Conservation (phyloP, 2,113 vertebrate genomes). For the Paedocypris sp. region DNA sequence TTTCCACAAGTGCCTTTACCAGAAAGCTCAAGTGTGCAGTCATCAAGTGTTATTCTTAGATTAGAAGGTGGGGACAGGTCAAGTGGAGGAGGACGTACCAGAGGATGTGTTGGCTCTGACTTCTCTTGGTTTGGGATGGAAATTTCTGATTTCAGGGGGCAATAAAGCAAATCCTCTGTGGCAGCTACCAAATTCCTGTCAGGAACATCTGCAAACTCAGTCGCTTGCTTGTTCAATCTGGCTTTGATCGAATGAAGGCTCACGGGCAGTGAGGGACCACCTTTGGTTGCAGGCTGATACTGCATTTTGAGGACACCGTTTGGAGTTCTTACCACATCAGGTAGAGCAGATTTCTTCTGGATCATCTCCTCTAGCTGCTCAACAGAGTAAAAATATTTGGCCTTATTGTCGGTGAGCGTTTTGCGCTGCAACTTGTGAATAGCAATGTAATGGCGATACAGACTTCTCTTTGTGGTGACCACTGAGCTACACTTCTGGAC, state of each 20-base stretch:
- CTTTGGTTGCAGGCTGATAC: slow-evolving; percentile 44
- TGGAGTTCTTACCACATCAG: slow-evolving; percentile 30
- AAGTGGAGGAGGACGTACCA: slow-evolving; percentile 49
- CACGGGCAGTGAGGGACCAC: slow-evolving; percentile 37
- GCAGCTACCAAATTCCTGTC: slow-evolving; percentile 49
- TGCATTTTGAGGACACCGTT: slow-evolving; percentile 55
- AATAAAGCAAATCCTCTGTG: slow-evolving; percentile 55
- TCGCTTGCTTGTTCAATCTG: slow-evolving; percentile 29
- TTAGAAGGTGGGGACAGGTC: slow-evolving; percentile 59
- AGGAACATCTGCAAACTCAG: slow-evolving; percentile 34
- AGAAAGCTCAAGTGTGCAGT: slow-evolving; percentile 36
- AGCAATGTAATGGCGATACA: slow-evolving; percentile 77
- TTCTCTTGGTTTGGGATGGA: slow-evolving; percentile 41
- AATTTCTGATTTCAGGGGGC: slow-evolving; percentile 36
- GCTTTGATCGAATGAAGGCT: slow-evolving; percentile 48
- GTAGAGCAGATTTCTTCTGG: slow-evolving; percentile 53
- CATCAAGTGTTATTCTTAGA: slow-evolving; percentile 46
- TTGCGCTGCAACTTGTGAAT: slow-evolving; percentile 68
- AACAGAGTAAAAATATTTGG: slow-evolving; percentile 63
- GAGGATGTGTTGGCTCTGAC: slow-evolving; percentile 42
- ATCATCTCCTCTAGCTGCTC: slow-evolving; percentile 64
- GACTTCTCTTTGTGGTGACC: slow-evolving; percentile 71
- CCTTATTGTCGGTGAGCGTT: slow-evolving; percentile 56
- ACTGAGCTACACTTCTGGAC: slow-evolving; percentile 83
- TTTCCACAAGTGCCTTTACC: slow-evolving; percentile 53